Base-by-base conservation (phyloP, 2,113 vertebrate species). In the Chaetorhynchus papuensis region DNA sequence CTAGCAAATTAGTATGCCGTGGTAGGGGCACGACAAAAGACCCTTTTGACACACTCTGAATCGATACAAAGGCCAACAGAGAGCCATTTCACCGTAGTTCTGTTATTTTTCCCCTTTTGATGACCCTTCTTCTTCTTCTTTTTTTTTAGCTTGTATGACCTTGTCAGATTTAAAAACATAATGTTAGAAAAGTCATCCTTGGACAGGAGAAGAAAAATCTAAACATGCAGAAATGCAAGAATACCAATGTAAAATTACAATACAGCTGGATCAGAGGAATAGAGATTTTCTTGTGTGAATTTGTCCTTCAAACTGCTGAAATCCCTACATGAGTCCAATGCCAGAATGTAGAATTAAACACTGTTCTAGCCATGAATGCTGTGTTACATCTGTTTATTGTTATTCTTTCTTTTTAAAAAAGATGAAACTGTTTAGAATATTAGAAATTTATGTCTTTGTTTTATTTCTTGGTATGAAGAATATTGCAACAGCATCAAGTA, bases 1-100 rank as follows among this genome's bases (percentile, higher is more conserved):
- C 98, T 98, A 99, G 99, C 98, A 99, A 99, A 99, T 99, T 99
- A 99, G 99, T 99, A 99, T 99, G 98, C 99, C 98, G 98, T 98
- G 98, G 98, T 98, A 98, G 98, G 99, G 99, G 98, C 98, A 98
- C 61, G 98, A 99, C 99, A 99, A 98, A 99, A 98, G 99, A 98
- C 99, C 99, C 99, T 99, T 99, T 98, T 99, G 99, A 98, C 99
- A 99, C 98, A 98, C 98, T 98, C 97, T 97, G 97, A 99, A 99
- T 99, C 99, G 98, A 99, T 99, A 98, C 98, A 98, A 98, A 98
- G 98, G 98, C 98, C 98, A 98, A 98, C 97, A 97, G 98, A 99
- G 98, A 98, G 98, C 97, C 98, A 98, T 98, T 98, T 98, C 98
- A 97, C 97, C 27, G 87, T 96, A 97, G 97, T 98, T 97, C 98